phyloP scores from a whole-genome alignment of 2,888 invertebrate species.

The Macrosiphum euphorbiae region DNA sequence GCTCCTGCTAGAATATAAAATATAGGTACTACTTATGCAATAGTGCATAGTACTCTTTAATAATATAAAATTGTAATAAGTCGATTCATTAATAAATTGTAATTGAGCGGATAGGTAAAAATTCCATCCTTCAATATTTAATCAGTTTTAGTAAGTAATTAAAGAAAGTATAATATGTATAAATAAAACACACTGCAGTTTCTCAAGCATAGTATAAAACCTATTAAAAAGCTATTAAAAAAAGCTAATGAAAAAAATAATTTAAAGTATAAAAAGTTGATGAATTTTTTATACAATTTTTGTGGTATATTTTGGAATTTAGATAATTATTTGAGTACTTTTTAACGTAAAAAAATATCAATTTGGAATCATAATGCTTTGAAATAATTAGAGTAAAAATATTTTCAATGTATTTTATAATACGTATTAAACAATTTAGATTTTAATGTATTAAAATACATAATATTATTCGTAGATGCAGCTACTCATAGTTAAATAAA shows the following conservation, averaged over 20 bases:
- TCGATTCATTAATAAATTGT: background rate
- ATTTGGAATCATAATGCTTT: background rate
- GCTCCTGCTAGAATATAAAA: background rate
- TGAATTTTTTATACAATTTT: background rate
- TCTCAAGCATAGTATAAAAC: background rate
- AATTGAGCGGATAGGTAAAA: background rate
- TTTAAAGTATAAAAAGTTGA: background rate
- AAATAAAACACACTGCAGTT: background rate
- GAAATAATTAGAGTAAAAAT: background rate
- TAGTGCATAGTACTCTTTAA: background rate
- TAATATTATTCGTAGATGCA: background rate
- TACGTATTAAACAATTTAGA: background rate
- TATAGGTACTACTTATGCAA: background rate
- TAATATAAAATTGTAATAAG: background rate
- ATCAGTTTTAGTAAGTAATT: background rate
- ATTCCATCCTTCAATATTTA: background rate
- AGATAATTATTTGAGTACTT: background rate
- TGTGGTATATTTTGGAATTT: background rate
- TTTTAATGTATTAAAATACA: background rate
- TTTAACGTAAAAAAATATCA: background rate
- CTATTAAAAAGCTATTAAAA: conserved; percentile 15
- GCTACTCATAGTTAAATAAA: background rate
- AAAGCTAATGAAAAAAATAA: conserved; percentile 22
- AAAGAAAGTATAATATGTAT: background rate
- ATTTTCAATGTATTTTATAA: background rate